Percentiles rank a stretch among this genome's conserved stretches.
phyloP scores from a whole-genome alignment of 1,140 invertebrate genomes.

The Hylyphantes graminicola region DNA sequence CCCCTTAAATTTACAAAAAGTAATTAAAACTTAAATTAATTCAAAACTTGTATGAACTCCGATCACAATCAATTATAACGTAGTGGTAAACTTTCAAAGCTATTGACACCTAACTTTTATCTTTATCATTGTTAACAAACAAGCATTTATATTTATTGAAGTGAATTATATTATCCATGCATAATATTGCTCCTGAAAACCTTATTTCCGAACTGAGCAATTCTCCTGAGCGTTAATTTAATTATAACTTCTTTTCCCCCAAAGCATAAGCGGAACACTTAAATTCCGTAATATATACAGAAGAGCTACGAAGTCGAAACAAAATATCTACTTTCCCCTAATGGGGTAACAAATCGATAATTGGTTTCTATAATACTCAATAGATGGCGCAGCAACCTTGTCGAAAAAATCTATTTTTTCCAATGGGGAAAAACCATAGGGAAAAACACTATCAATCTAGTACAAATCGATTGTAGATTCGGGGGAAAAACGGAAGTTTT shows the following conservation, averaged over 20 bases:
- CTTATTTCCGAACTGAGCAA: too few species aligned
- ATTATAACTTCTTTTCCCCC: too few species aligned
- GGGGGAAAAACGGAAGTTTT: conserved; percentile 58
- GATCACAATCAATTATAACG: too few species aligned
- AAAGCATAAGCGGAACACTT: neutral
- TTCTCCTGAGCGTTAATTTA: too few species aligned
- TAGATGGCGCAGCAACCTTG: conserved; percentile 32
- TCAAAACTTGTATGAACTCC: too few species aligned
- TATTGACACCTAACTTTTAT: too few species aligned
- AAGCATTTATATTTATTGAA: too few species aligned
- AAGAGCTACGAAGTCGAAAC: neutral
- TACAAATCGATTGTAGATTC: conserved; percentile 52
- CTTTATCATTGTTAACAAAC: too few species aligned
- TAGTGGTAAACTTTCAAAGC: too few species aligned
- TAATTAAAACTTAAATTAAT: too few species aligned
- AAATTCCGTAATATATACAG: conserved; percentile 7
- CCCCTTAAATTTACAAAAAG: too few species aligned
- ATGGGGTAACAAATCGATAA: conserved; percentile 23
- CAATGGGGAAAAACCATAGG: conserved; percentile 10
- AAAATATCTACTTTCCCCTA: conserved; percentile 2
- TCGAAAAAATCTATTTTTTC: neutral
- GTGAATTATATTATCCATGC: too few species aligned
- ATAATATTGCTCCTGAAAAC: neutral
- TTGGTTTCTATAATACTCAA: neutral
- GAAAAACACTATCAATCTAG: conserved; percentile 58